A percentile compares a stretch with the other conserved stretches of the same genome.
These are phyloP conservation scores for Tetragonula carbonaria DNA, from an alignment of 2,888 invertebrate species.

Conservation along the genomic window DNA sequence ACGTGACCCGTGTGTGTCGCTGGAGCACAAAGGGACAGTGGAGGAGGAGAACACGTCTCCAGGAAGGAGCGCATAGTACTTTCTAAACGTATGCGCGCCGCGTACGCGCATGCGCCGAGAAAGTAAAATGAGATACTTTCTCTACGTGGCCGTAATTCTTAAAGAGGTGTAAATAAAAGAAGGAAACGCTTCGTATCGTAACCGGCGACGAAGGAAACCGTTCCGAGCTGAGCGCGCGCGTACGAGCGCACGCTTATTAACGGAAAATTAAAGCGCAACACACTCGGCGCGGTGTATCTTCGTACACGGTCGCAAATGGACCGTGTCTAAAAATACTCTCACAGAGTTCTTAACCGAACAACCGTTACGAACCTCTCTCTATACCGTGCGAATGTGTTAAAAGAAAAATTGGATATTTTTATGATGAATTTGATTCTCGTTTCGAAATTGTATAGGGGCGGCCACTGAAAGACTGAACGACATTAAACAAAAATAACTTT, in stretches of 20 bases:
- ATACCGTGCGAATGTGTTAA: not conserved
- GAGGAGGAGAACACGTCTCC: not conserved
- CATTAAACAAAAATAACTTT: no score
- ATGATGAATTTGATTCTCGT: no score
- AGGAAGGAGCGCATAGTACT: conserved; percentile 22
- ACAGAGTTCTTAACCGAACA: not conserved
- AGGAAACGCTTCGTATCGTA: conserved; percentile 3
- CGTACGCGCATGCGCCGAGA: conserved; percentile 37
- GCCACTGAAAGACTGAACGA: no score
- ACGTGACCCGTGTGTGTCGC: not conserved
- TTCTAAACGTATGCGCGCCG: conserved; percentile 44
- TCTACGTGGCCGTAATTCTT: conserved; percentile 33
- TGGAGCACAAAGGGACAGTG: not conserved
- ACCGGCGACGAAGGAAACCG: not conserved
- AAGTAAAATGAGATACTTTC: conserved; percentile 62
- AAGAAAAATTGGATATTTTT: no score
- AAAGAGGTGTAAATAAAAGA: conserved; percentile 3
- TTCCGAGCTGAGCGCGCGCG: conserved; percentile 4
- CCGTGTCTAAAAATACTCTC: conserved; percentile 28
- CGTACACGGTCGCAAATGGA: conserved; percentile 15
- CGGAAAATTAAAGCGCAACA: conserved; percentile 32
- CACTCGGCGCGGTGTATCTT: not conserved
- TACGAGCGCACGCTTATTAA: conserved; percentile 19
- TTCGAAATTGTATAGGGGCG: no score
- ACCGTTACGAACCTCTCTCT: not conserved